phyloP scores from a whole-genome alignment of 2,113 vertebrate species.

The Scytalopus superciliaris region DNA sequence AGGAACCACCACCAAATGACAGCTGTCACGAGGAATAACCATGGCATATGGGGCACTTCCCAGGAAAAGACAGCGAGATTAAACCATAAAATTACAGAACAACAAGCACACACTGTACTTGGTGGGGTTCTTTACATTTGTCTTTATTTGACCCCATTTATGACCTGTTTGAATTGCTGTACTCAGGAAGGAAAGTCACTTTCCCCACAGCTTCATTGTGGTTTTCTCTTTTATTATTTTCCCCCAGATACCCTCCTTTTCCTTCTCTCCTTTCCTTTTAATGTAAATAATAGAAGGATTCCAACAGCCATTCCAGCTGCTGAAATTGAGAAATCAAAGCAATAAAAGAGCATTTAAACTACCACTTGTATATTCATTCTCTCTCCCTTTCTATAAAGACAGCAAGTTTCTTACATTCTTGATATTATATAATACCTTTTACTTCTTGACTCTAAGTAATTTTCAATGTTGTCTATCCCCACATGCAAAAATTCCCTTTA shows the following conservation, averaged over 20 bases:
- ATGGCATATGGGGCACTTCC: background rate
- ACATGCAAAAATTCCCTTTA: background rate
- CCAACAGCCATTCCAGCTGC: background rate
- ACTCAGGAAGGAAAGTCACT: background rate
- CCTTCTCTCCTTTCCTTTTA: background rate
- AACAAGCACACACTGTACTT: background rate
- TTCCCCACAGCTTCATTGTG: background rate
- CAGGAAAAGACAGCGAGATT: background rate
- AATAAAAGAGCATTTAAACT: background rate
- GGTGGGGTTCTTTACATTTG: background rate
- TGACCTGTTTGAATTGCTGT: background rate
- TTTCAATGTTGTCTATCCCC: background rate
- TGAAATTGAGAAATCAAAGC: background rate
- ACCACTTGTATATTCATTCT: background rate
- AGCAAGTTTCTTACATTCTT: background rate
- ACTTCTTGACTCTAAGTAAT: background rate
- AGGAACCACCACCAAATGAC: background rate
- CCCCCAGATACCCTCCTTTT: background rate
- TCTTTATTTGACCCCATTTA: background rate
- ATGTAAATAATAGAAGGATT: background rate
- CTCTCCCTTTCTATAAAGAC: background rate
- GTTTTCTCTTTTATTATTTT: background rate
- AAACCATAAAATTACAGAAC: background rate
- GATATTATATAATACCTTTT: background rate
- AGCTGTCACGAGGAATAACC: background rate